Conservation (phyloP, 2,113 vertebrate genomes). For the Equus przewalskii region DNA sequence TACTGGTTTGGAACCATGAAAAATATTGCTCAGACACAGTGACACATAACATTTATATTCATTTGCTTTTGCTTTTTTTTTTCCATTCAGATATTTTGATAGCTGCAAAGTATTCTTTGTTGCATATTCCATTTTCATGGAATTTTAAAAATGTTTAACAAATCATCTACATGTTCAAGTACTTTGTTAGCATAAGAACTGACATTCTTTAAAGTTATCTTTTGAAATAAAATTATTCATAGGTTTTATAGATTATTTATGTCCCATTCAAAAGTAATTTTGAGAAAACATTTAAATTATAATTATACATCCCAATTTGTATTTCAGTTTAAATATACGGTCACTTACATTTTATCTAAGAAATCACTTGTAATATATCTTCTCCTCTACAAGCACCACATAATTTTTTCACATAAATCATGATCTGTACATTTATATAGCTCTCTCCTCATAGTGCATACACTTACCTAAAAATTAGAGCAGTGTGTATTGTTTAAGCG, state of each 20-base stretch:
- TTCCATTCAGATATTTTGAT: background rate
- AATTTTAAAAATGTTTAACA: background rate
- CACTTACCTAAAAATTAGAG: background rate
- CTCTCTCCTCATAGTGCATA: background rate
- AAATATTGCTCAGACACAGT: background rate
- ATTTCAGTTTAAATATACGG: background rate
- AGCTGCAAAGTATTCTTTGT: background rate
- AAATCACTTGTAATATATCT: background rate
- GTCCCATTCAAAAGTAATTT: background rate
- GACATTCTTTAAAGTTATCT: background rate
- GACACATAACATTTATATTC: background rate
- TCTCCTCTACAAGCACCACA: background rate
- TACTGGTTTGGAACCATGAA: background rate
- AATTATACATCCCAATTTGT: background rate
- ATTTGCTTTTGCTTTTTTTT: background rate
- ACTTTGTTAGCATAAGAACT: background rate
- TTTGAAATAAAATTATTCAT: constrained; percentile 16
- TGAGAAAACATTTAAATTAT: background rate
- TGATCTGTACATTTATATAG: background rate
- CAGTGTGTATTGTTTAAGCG: background rate
- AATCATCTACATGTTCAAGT: background rate
- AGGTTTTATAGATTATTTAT: background rate
- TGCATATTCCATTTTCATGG: background rate
- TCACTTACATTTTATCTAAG: background rate
- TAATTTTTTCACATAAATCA: background rate